Percentiles rank a stretch among this genome's conserved stretches.
Conservation (phyloP, 2,797 vertebrate species). For the Florisuga fusca region DNA sequence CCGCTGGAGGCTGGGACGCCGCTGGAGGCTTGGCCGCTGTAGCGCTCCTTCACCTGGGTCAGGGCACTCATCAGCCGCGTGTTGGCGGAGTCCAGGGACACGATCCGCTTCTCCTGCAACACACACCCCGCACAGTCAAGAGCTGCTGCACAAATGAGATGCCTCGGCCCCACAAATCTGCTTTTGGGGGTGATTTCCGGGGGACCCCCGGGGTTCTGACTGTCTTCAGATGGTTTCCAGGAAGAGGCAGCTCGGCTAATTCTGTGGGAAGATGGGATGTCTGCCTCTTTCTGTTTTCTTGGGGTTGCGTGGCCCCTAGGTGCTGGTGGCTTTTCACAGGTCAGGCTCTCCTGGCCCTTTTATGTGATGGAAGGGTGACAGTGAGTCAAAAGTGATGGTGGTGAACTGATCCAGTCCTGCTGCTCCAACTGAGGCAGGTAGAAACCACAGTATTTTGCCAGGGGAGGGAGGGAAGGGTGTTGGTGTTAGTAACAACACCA, state of each 20-base stretch:
- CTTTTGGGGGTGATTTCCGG: neutral
- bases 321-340: neutral
- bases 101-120: slow-evolving; percentile 93
- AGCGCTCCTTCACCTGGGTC: slow-evolving; percentile 96
- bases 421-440: neutral
- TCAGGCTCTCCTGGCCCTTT: neutral
- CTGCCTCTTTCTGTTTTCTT: slow-evolving; percentile 78
- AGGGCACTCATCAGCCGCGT: slow-evolving; percentile 93
- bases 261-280: slow-evolving; percentile 66
- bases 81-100: slow-evolving; percentile 94
- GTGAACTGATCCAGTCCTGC: fast-evolving
- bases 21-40: slow-evolving; percentile 89
- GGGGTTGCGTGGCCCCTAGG: neutral
- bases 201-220: neutral
- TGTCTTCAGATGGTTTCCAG: neutral
- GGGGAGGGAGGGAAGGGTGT: neutral
- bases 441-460: neutral
- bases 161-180: neutral
- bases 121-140: slow-evolving; percentile 55
- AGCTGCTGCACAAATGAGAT: fast-evolving
- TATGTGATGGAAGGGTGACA: neutral
- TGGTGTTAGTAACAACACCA: neutral
- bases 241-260: slow-evolving; percentile 37
- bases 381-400: neutral
- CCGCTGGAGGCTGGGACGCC: slow-evolving; percentile 92